These are phyloP conservation scores for Gadopsis bispinosus DNA, from an alignment of 2,797 vertebrate genomes.

Conservation along the genomic window DNA sequence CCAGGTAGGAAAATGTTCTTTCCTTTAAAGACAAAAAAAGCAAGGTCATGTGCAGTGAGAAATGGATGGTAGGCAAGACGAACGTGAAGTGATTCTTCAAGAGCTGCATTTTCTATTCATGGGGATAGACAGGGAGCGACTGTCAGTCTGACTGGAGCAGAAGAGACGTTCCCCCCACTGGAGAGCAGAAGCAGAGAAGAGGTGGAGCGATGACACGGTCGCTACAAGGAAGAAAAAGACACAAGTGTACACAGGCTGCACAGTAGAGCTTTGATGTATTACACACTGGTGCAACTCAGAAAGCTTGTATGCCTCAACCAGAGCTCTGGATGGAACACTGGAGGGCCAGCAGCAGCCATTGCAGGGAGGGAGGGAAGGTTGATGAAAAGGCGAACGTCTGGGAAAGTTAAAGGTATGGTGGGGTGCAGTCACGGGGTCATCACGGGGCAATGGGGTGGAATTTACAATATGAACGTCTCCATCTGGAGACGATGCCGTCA, in stretches of 20 bases:
- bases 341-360: neutral
- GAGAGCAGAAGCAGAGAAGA: constrained; percentile 48
- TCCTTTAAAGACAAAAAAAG: constrained; percentile 47
- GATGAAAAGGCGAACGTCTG: neutral
- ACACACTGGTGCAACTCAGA: constrained; percentile 7
- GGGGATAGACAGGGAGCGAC: constrained; percentile 36
- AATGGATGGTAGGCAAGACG: constrained; percentile 14
- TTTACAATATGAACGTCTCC: no score
- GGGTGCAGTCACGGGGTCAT: neutral
- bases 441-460: no score
- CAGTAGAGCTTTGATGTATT: constrained; percentile 34
- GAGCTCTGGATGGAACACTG: constrained; percentile 18
- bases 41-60: constrained; percentile 53
- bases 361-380: neutral
- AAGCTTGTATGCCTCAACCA: neutral
- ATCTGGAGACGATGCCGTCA: no score
- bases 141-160: constrained; percentile 43
- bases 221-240: constrained; percentile 14
- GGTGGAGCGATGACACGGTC: constrained; percentile 37
- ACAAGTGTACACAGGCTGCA: constrained; percentile 26
- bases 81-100: constrained; percentile 61
- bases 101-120: constrained; percentile 52
- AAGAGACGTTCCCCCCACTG: neutral
- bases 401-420: neutral
- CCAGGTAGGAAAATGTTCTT: constrained; percentile 15